Evolutionary conservation across 1,140 invertebrate species (phyloP).

Genomic region (Drosophila paulistorum): DNA sequence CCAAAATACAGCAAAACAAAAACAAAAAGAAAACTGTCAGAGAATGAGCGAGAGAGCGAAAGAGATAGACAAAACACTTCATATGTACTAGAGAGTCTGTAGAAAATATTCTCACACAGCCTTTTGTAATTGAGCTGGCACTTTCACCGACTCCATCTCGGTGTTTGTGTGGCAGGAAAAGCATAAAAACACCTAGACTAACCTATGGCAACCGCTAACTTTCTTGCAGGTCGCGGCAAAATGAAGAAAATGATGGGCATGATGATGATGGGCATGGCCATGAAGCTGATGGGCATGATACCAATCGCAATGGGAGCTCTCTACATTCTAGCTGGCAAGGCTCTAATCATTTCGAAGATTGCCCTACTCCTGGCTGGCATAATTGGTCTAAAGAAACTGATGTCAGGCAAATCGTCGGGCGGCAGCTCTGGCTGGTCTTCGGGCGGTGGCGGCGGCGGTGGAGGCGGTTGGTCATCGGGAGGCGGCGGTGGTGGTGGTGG

Average conservation of each 20-base stretch:
- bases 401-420: slow-evolving; percentile 86
- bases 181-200: slow-evolving; percentile 12
- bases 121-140: slow-evolving; percentile 50
- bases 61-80: slow-evolving; percentile 16
- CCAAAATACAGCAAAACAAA: slow-evolving; percentile 13
- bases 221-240: slow-evolving; percentile 86
- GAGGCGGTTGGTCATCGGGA: slow-evolving; percentile 86
- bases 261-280: slow-evolving; percentile 91
- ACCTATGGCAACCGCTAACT: slow-evolving; percentile 7
- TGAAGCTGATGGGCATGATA: slow-evolving; percentile 89
- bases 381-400: slow-evolving; percentile 90
- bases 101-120: slow-evolving; percentile 63
- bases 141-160: slow-evolving; percentile 52
- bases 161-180: slow-evolving; percentile 25
- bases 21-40: not conserved
- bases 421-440: slow-evolving; percentile 85
- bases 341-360: slow-evolving; percentile 90
- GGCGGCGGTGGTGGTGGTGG: slow-evolving; percentile 77
- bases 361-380: slow-evolving; percentile 90
- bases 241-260: slow-evolving; percentile 93
- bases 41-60: not conserved
- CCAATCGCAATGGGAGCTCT: slow-evolving; percentile 89
- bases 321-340: slow-evolving; percentile 90
- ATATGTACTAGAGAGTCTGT: slow-evolving; percentile 17
- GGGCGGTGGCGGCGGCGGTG: slow-evolving; percentile 84